Evolutionary conservation across 2,888 invertebrate genomes (phyloP), one percentile per base, ranked within the genome.

Genomic region (Formica aserva): DNA sequence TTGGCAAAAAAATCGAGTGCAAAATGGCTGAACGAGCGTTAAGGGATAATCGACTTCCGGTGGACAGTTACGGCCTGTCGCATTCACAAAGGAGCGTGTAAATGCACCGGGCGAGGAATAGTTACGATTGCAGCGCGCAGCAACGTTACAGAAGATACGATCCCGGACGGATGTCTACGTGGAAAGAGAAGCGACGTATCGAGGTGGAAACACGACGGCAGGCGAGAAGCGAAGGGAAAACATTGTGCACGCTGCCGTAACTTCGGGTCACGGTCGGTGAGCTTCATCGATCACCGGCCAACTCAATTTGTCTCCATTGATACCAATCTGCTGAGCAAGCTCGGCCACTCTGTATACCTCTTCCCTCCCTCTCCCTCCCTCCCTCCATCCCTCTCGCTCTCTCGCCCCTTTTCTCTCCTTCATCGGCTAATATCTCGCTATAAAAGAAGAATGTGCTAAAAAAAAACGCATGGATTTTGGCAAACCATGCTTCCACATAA

Each of bases 241-340:
- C 88, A 92, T 92, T 89, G 92, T 91, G 91, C 91, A 92, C 92
- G 88, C 88, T 89, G 91, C 88, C 92, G 93, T 93, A 93, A 93
- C 93, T 92, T 92, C 82, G 90, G 92, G 93, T 93, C 93, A 93
- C 92, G 93, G 92, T 90, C 89, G 92, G 92, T 92, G 93, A 93
- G 94, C 93, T 94, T 93, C 94, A 94, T 94, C 94, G 94, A 94
- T 94, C 94, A 94, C 93, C 91, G 91, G 93, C 92, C 93, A 93
- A 94, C 94, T 94, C 94, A 94, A 94, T 94, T 94, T 94, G 94
- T 94, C 94, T 94, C 94, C 94, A 94, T 94, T 94, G 94, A 94
- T 94, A 93, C 93, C 93, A 94, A 94, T 93, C 93, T 94, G 94
- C 94, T 94, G 94, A 94, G 94, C 94, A 93, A 94, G 93, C 90